Evolutionary conservation across 1,140 invertebrate species (phyloP).

Genomic region (Apis dorsata): DNA sequence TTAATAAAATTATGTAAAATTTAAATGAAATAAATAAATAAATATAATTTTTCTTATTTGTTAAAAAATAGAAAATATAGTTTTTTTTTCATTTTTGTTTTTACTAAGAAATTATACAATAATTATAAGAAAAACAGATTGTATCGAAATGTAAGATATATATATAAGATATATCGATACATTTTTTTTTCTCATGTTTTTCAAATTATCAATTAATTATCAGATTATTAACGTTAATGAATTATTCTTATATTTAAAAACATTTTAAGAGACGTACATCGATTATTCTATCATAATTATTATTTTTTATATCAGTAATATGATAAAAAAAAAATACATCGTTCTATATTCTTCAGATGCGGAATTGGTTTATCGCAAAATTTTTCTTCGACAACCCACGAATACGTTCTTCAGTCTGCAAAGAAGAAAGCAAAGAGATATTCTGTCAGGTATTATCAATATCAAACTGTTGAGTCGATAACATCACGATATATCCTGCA

Average conservation of each 20-base stretch:
- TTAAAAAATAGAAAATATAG: too few relatives aligned
- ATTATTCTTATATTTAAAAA: background rate
- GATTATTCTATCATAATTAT: background rate
- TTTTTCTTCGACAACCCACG: background rate
- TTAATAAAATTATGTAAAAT: background rate
- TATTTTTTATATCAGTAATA: background rate
- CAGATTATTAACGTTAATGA: background rate
- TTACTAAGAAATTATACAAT: too few relatives aligned
- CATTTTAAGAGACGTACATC: background rate
- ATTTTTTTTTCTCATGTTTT: too few relatives aligned
- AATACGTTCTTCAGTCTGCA: background rate
- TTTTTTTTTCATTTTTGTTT: too few relatives aligned
- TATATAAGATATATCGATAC: too few relatives aligned
- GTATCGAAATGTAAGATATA: too few relatives aligned
- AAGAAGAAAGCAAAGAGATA: conserved; percentile 24
- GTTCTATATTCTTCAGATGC: too few relatives aligned
- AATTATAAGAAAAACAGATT: too few relatives aligned
- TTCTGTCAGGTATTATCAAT: conserved; percentile 45
- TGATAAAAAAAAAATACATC: background rate
- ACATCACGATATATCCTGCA: background rate
- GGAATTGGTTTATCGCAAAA: background rate
- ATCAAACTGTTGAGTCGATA: conserved; percentile 28
- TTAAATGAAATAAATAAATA: too few relatives aligned
- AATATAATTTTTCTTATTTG: too few relatives aligned
- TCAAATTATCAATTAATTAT: background rate